These are phyloP conservation scores for Ptilorrhoa leucosticta DNA, from an alignment of 2,113 vertebrate species.

Conservation along the genomic window DNA sequence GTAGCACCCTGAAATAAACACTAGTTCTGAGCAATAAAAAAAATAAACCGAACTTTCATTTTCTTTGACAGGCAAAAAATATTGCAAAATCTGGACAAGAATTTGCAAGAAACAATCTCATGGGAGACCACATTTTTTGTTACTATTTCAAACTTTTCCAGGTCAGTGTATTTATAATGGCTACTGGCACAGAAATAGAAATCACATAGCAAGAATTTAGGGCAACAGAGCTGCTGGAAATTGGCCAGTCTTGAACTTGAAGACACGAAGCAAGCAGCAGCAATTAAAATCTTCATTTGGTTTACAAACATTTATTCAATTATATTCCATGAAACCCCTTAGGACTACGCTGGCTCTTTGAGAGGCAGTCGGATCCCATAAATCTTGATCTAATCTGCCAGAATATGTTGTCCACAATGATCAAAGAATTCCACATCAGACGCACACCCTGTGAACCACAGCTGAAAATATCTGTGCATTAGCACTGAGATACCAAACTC, in stretches of 20 bases:
- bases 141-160: conserved; percentile 95
- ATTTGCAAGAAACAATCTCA: conserved; percentile 89
- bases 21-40: background rate
- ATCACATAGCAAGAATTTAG: background rate
- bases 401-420: background rate
- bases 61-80: conserved; percentile 78
- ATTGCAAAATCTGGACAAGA: conserved; percentile 89
- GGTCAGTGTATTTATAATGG: conserved; percentile 73
- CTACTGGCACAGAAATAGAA: background rate
- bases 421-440: conserved; percentile 31
- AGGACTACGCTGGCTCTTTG: background rate
- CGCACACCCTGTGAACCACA: background rate
- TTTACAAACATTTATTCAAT: background rate
- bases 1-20: background rate
- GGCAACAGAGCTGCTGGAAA: background rate
- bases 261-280: background rate
- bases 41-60: background rate
- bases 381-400: conserved; percentile 23
- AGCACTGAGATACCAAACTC: background rate
- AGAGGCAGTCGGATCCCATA: background rate
- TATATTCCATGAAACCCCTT: background rate
- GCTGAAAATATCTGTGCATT: conserved; percentile 66
- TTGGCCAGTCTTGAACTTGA: background rate
- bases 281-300: background rate
- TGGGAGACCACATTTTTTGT: conserved; percentile 92